Conservation (phyloP, 2,113 vertebrate species). For the Hipposideros armiger region DNA sequence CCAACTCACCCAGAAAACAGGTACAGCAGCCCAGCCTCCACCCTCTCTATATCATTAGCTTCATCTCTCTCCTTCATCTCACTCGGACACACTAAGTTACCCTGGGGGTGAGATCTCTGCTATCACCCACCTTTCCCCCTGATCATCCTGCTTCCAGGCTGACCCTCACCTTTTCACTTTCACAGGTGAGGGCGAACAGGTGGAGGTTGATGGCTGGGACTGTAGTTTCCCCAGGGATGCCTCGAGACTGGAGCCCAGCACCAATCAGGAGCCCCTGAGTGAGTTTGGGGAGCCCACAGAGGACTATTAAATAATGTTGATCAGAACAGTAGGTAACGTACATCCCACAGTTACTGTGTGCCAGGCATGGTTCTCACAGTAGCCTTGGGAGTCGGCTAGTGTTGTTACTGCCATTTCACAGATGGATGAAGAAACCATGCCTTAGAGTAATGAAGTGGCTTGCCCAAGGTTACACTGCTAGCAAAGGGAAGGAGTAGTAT, state of each 20-base stretch:
- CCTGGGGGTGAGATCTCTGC: not conserved
- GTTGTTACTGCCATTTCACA: not conserved
- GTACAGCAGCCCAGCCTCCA: conserved; percentile 77
- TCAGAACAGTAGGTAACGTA: not conserved
- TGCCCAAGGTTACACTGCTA: not conserved
- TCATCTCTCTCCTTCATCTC: not conserved
- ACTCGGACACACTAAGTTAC: not conserved
- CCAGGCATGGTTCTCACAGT: not conserved
- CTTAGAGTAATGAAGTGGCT: not conserved
- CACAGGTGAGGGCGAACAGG: conserved; percentile 91
- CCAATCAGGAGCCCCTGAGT: conserved; percentile 91
- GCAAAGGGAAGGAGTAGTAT: not conserved
- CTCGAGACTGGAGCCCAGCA: conserved; percentile 88
- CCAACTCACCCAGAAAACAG: conserved; percentile 90
- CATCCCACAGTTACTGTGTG: not conserved
- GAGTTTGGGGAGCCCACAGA: conserved; percentile 78
- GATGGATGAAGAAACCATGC: not conserved
- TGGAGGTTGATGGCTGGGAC: conserved; percentile 93
- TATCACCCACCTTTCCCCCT: not conserved
- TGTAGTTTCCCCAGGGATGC: conserved; percentile 93
- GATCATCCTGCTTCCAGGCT: not conserved
- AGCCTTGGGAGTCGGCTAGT: not conserved
- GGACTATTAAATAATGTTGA: not conserved
- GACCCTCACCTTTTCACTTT: not conserved
- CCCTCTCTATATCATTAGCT: accelerated